Conservation (phyloP, 2,888 invertebrate genomes). For the Petrolisthes cinctipes region DNA sequence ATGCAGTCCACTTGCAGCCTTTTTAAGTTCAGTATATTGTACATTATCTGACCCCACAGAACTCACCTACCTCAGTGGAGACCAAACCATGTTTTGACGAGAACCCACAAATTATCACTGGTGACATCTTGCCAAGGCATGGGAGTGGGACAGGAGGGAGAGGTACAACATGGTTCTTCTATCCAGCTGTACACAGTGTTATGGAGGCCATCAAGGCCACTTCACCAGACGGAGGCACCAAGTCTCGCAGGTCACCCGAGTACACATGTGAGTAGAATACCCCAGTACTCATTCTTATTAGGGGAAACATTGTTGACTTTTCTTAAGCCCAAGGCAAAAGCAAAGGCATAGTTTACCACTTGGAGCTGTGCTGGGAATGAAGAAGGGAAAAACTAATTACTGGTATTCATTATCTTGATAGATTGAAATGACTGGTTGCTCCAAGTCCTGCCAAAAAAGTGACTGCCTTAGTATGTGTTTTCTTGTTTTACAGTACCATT, state of each 20-base stretch:
- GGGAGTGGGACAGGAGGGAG: background rate
- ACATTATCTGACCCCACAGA: no score
- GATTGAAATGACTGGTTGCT: no score
- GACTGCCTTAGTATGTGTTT: no score
- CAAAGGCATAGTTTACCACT: no score
- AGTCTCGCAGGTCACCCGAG: constrained; percentile 59
- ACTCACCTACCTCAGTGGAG: background rate
- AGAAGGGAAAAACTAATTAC: background rate
- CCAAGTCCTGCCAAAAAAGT: no score
- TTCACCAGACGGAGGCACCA: constrained; percentile 58
- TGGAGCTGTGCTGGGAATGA: background rate
- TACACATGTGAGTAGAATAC: constrained; percentile 51
- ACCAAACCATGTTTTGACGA: constrained; percentile 8
- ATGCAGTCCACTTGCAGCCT: no score
- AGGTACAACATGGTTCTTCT: constrained; percentile 41
- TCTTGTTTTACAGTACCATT: no score
- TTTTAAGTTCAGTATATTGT: no score
- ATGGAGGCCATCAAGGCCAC: constrained; percentile 60
- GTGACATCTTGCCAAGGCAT: constrained; percentile 5
- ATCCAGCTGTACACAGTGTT: constrained; percentile 43
- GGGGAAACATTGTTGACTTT: no score
- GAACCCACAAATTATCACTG: constrained; percentile 5
- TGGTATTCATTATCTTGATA: background rate
- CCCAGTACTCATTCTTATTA: background rate
- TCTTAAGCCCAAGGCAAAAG: no score